These are phyloP conservation scores for Cyclopterus lumpus DNA, from an alignment of 2,797 vertebrate genomes.

Conservation along the genomic window DNA sequence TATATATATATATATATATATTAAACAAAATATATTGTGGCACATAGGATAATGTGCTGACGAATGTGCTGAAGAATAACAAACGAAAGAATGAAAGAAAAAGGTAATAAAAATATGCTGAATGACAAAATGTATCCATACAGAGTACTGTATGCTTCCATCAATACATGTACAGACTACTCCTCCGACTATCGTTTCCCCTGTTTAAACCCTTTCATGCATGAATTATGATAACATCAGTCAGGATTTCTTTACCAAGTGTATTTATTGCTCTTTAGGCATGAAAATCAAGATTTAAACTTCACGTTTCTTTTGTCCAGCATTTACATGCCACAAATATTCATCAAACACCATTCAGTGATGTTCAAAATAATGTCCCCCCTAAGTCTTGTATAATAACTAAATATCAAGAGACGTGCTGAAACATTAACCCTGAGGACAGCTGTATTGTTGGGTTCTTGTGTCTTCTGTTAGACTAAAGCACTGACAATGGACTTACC, in stretches of 20 bases:
- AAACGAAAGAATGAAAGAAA: not conserved
- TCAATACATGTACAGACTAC: not conserved
- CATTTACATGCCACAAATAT: not conserved
- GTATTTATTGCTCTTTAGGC: no score
- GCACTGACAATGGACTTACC: conserved; percentile 70
- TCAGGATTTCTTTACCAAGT: no score
- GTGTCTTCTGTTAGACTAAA: not conserved
- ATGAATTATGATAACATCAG: no score
- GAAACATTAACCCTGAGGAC: not conserved
- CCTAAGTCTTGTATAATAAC: not conserved
- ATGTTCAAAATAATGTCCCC: not conserved
- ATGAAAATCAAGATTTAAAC: no score
- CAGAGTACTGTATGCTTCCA: not conserved
- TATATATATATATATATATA: not conserved
- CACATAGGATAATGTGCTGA: not conserved
- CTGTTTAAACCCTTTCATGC: not conserved
- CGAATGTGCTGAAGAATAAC: not conserved
- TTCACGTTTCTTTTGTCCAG: no score
- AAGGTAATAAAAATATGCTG: not conserved
- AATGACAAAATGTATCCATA: not conserved
- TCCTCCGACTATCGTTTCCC: not conserved
- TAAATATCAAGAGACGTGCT: not conserved
- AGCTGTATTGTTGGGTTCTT: not conserved
- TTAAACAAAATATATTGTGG: no score
- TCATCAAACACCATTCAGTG: not conserved